Conservation (phyloP, 35 echinoderm and acorn worm genomes). For the Patiria miniata region DNA sequence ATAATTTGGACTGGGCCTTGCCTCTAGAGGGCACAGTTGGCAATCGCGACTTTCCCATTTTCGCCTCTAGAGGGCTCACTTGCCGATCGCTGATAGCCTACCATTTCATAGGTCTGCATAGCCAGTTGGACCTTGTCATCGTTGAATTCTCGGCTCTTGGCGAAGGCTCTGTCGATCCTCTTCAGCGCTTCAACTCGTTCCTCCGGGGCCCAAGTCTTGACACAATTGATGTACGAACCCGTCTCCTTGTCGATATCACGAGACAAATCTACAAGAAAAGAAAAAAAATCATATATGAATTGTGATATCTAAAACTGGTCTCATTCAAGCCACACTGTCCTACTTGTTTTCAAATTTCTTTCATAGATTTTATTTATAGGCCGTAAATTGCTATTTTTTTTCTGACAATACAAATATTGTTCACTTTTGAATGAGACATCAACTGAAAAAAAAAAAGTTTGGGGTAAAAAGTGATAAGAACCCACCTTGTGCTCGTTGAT, state of each 20-base stretch:
- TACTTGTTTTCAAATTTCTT: too few relatives aligned
- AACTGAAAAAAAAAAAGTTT: too few relatives aligned
- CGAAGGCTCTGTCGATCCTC: slow-evolving; percentile 83
- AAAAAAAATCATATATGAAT: slow-evolving; percentile 11
- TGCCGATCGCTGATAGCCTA: slow-evolving; percentile 11
- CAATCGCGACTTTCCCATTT: too few relatives aligned
- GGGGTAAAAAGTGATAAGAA: too few relatives aligned
- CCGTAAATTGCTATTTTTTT: too few relatives aligned
- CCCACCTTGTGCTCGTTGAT: slow-evolving; percentile 94
- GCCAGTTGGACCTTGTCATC: slow-evolving; percentile 98
- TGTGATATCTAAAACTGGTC: background rate
- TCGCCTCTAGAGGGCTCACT: too few relatives aligned
- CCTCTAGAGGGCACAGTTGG: too few relatives aligned
- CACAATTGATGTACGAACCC: slow-evolving; percentile 68
- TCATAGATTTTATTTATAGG: background rate
- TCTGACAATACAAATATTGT: too few relatives aligned
- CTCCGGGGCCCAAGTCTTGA: slow-evolving; percentile 66
- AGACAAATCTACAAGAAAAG: slow-evolving; percentile 60
- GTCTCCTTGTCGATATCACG: slow-evolving; percentile 83
- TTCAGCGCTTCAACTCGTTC: slow-evolving; percentile 60
- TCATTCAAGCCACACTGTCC: background rate
- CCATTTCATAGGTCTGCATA: slow-evolving; percentile 99
- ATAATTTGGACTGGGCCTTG: too few relatives aligned
- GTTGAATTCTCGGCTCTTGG: slow-evolving; percentile 88
- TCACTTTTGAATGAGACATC: too few relatives aligned